phyloP scores from a whole-genome alignment of 2,797 vertebrate species.

The Karalla daura region DNA sequence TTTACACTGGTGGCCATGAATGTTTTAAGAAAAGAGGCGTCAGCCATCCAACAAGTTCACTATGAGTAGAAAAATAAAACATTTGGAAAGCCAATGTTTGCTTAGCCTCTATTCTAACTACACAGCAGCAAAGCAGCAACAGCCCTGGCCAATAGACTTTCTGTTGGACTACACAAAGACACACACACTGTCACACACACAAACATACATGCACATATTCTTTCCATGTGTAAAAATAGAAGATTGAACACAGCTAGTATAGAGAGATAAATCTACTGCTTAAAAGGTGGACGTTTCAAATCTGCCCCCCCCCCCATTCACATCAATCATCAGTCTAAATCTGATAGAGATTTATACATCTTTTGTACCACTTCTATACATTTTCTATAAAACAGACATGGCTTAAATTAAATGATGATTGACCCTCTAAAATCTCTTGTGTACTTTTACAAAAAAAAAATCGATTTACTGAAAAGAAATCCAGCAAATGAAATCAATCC shows the following conservation, averaged over 20 bases:
- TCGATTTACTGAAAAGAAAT: background rate
- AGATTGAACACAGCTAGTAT: constrained; percentile 76
- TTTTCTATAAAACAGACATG: constrained; percentile 85
- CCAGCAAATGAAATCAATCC: constrained; percentile 56
- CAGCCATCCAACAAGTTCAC: constrained; percentile 55
- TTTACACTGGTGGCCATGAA: constrained; percentile 58
- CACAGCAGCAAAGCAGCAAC: constrained; percentile 71
- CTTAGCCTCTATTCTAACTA: constrained; percentile 64
- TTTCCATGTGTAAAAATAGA: constrained; percentile 81
- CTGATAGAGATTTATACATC: constrained; percentile 78
- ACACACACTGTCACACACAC: constrained; percentile 63
- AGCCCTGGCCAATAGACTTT: constrained; percentile 51
- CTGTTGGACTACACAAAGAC: constrained; percentile 67
- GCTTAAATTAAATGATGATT: constrained; percentile 79
- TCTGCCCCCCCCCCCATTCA: constrained; percentile 65
- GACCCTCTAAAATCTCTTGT: constrained; percentile 64
- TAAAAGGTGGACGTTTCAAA: constrained; percentile 75
- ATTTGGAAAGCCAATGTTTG: constrained; percentile 71
- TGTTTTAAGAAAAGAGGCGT: constrained; percentile 60
- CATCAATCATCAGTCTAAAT: constrained; percentile 72
- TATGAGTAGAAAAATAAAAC: constrained; percentile 80
- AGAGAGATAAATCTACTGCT: constrained; percentile 68
- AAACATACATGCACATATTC: constrained; percentile 74
- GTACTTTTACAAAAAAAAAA: constrained; percentile 60
- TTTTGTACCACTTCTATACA: constrained; percentile 74